Percentiles rank a stretch among this genome's conserved stretches.
These are phyloP conservation scores for Nerophis lumbriciformis DNA, from an alignment of 2,113 vertebrate species.

Conservation along the genomic window DNA sequence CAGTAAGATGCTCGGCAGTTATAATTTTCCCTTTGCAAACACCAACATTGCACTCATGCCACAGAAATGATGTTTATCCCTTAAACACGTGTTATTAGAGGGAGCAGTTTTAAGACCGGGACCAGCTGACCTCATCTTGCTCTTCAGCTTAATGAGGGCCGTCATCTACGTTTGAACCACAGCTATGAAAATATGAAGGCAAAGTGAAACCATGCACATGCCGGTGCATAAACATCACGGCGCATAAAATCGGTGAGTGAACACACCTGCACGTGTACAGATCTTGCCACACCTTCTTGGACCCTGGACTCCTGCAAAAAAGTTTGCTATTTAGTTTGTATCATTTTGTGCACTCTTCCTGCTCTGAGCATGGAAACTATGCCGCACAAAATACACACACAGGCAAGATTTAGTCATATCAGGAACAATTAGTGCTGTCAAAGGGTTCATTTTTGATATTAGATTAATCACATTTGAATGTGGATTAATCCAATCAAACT, in stretches of 20 bases:
- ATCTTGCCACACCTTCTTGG: constrained; percentile 2
- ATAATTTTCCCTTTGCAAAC: background rate
- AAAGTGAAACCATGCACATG: constrained; percentile 13
- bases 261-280: constrained; percentile 11
- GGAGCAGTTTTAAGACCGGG: constrained; percentile 5
- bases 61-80: constrained; percentile 11
- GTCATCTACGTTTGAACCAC: constrained; percentile 23
- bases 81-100: constrained; percentile 11
- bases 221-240: constrained; percentile 12
- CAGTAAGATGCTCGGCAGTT: too few species aligned
- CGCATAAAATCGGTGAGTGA: constrained; percentile 11
- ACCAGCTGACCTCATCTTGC: constrained; percentile 27
- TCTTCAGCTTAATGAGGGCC: constrained; percentile 23
- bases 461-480: too few species aligned
- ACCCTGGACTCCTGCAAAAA: background rate
- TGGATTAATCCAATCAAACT: too few species aligned
- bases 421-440: too few species aligned
- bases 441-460: too few species aligned
- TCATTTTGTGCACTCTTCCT: too few species aligned
- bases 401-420: too few species aligned
- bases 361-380: too few species aligned
- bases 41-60: constrained; percentile 3
- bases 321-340: too few species aligned
- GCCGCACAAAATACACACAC: too few species aligned
- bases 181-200: constrained; percentile 46